Evolutionary conservation across 2,113 vertebrate species (phyloP), one percentile per base, ranked within the genome.

Genomic region (Bubo blakistoni): DNA sequence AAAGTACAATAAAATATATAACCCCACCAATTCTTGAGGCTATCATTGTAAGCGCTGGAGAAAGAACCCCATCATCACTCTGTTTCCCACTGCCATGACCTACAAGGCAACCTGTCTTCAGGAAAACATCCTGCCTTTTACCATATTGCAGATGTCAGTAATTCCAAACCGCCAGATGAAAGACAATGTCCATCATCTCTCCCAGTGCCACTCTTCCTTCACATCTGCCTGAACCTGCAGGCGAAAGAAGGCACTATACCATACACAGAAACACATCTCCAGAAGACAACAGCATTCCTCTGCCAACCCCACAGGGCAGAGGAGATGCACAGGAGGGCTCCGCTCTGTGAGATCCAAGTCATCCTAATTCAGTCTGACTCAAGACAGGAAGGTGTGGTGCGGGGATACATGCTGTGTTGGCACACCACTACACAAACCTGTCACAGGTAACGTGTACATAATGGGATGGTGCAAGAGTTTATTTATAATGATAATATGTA

Each of bases 181-280:
- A 54, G 42, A 62, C 0, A 1, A 54, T 7, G n/a, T 76, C 44
- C 69, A 52, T 36, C 54, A 66, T 24, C 69, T 72, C 42, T 70
- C 25, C 40, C 52, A 54, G 65, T 2, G 0, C 40, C 17, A 6
- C 44, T 70, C 55, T 42, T 61, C 26, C 44, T n/a, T 58, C 57
- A 42, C n/a, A 62, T 36, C 71, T 87, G 88, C 83, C 86, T 86
- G 69, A 72, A 38, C 55, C 11, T 72, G 86, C 55, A 87, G 72
- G 22, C 5, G 2, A 42, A n/a, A 73, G 63, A 40, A 63, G 34
- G 36, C 72, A 20, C 36, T 54, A 16, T 5, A n/a, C 16, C 14
- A 27, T 12, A 20, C 0, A 2, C 25, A 54, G 71, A 63, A 66
- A 67, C 1, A 2, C 34, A 32, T 10, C 65, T 81, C 58, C 74